phyloP scores from a whole-genome alignment of 2,888 invertebrate genomes.

The Chymomyza amoena region DNA sequence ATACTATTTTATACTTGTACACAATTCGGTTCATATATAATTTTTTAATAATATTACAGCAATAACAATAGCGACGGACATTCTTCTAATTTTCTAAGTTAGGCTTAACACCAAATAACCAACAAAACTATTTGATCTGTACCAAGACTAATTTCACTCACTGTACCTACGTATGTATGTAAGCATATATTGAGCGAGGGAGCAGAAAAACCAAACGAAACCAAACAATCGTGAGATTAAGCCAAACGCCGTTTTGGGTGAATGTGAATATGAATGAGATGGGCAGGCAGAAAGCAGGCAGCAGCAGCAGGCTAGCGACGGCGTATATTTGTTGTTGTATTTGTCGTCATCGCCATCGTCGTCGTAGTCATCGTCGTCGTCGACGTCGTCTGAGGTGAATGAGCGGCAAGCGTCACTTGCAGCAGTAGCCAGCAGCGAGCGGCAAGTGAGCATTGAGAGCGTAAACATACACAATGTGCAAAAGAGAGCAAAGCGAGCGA shows the following conservation, averaged over 20 bases:
- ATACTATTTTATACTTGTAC: too few relatives aligned
- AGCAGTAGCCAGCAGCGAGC: conserved; percentile 25
- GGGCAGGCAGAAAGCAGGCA: conserved; percentile 27
- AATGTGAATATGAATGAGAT: conserved; percentile 73
- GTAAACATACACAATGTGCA: conserved; percentile 22
- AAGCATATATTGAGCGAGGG: conserved; percentile 61
- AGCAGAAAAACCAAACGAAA: conserved; percentile 59
- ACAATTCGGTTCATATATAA: too few relatives aligned
- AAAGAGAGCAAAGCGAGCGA: conserved; percentile 25
- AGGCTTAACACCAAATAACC: too few relatives aligned
- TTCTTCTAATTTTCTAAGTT: too few relatives aligned
- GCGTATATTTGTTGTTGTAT: neutral
- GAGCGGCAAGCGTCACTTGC: conserved; percentile 66
- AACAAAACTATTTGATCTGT: too few relatives aligned
- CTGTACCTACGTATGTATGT: conserved; percentile 13
- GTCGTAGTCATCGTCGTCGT: conserved; percentile 12
- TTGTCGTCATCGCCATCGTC: neutral
- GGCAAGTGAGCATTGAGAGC: neutral
- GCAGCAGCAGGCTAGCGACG: neutral
- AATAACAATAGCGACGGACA: too few relatives aligned
- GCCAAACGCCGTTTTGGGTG: conserved; percentile 73
- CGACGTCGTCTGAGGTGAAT: conserved; percentile 62
- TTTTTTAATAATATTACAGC: too few relatives aligned
- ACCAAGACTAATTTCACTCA: too few relatives aligned
- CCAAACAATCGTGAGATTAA: conserved; percentile 73